Conservation (phyloP, 2,888 invertebrate species). For the Tinea semifulvella region DNA sequence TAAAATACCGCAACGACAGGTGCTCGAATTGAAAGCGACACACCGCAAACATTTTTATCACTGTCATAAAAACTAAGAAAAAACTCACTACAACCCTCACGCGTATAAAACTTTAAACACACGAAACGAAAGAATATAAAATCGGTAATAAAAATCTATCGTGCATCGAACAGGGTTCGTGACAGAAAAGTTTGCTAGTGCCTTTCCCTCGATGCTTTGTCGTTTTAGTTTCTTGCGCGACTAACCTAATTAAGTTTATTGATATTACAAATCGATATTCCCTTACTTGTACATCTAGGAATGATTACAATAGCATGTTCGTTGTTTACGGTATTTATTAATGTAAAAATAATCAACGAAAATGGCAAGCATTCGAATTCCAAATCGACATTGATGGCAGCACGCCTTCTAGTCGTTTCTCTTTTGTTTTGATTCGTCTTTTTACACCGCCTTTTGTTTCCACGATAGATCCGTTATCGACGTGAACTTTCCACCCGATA, state of each 20-base stretch:
- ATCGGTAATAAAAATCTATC: conserved; percentile 29
- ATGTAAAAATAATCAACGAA: conserved; percentile 21
- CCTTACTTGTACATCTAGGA: too few species aligned
- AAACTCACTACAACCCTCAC: conserved; percentile 32
- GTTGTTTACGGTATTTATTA: too few species aligned
- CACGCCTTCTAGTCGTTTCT: conserved; percentile 31
- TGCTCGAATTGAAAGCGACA: conserved; percentile 44
- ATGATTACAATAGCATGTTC: too few species aligned
- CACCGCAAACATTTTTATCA: conserved; percentile 62
- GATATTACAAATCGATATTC: conserved; percentile 12
- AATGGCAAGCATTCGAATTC: conserved; percentile 26
- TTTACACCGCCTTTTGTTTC: conserved; percentile 38
- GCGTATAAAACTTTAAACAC: conserved; percentile 39
- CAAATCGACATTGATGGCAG: conserved; percentile 20
- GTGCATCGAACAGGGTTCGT: conserved; percentile 53
- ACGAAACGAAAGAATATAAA: conserved; percentile 28
- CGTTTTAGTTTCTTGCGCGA: conserved; percentile 28
- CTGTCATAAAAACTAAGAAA: conserved; percentile 45
- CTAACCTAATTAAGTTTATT: conserved; percentile 39
- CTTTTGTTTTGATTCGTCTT: conserved; percentile 29
- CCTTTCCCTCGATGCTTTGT: conserved; percentile 50
- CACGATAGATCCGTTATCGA: conserved; percentile 41
- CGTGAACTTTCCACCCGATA: conserved; percentile 57
- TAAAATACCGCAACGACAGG: conserved; percentile 29
- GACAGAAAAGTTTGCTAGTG: conserved; percentile 44